Evolutionary conservation across 2,113 vertebrate species (phyloP), one percentile per base, ranked within the genome.

Genomic region (Lates calcarifer): DNA sequence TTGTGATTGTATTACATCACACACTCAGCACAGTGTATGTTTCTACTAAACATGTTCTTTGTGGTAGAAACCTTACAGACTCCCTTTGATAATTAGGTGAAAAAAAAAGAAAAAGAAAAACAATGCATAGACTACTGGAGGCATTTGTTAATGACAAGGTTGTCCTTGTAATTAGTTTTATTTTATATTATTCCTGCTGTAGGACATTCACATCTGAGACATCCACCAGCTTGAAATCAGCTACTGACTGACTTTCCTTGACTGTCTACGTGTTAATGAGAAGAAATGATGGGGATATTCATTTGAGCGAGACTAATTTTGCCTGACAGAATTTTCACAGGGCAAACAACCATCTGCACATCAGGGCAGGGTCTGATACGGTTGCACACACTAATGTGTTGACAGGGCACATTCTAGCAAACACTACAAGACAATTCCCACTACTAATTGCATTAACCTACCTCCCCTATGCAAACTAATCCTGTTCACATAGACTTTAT

Each of bases 311-410:
- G 65, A 74, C 78, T 81, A 92, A 89, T 83, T 71, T 74, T 72
- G 85, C 81, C 87, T 73, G 81, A 74, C 79, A 86, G 76, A 0
- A 70, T 87, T 83, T 83, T 85, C 79, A 87, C 85, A 81, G 73
- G 74, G 47, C 79, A 83, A 89, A 84, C 58, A 86, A 81, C 67
- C 69, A 43, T 41, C 2, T 24, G 72, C 33, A 57, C 80, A 78
- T 77, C 37, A 74, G 77, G 65, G 56, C 70, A 77, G 71, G 17
- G 66, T 75, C 63, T 65, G 73, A 81, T 77, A 85, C 63, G 39
- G 35, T 45, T 51, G 49, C 82, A 74, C 76, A 79, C 69, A 79
- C 58, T 81, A 55, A 73, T 28, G 56, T 77, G 83, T 87, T 86
- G 83, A 79, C 76, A 41, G 71, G 29, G 43, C 64, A 85, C 63